Base-by-base conservation (phyloP, 2,113 vertebrate genomes). In the Hepsetus odoe region DNA sequence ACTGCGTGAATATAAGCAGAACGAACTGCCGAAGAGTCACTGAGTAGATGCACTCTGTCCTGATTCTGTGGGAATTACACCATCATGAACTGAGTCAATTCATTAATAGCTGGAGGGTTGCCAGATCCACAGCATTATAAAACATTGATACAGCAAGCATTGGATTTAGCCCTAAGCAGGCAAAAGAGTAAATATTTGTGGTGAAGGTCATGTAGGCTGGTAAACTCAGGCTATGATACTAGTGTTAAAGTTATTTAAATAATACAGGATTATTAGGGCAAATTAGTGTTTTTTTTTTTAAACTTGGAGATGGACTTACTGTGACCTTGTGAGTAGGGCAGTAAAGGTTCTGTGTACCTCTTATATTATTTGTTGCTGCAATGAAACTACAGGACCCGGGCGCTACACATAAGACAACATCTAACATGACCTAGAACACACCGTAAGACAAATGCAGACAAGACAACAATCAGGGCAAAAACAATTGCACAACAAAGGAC, bases 1-100 rank as follows among this genome's bases (percentile, higher is more conserved):
- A 38, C 35, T 67, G 64, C 44, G 64, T 67, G 40, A 67, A 67
- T 40, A 33, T 2, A 61, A 28, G 58, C 30, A 32, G 62, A 38
- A n/a, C 22, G 20, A 3, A 67, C 38, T 22, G 13, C 44, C 35
- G 11, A 11, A 44, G 64, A n/a, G 64, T 67, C 64, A 26, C 44
- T 67, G 20, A 42, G 40, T 26, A 24, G 10, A 67, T 42, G 61
- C 18, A 38, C 64, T 66, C 33, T 1, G 18, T 40, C 64, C 35
- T 42, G 5, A 20, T 35, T 33, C 64, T 38, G 9, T 11, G 16
- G 24, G 40, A 67, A 22, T 26, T 28, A 12, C 24, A 40, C 35
- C 44, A 51, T n/a, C n/a, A n/a, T n/a, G n/a, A 6, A 70, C 44
- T 1, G 44, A 4, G 14, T 70, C 40, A 51, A 33, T 70, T 30